phyloP scores from a whole-genome alignment of 2,797 vertebrate species.

The Nothura maculosa region DNA sequence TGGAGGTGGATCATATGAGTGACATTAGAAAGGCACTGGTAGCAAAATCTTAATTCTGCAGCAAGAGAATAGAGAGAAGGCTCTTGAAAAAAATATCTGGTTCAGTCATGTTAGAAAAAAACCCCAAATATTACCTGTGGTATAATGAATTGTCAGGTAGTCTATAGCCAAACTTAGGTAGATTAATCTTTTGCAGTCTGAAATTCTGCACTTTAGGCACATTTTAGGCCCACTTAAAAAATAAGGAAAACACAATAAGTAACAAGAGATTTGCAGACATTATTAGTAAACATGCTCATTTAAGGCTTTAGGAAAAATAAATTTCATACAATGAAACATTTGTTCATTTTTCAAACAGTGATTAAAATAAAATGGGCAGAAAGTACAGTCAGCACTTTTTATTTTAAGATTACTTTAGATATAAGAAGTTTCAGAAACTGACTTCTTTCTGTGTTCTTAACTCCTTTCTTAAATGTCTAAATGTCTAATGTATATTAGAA shows the following conservation, averaged over 20 bases:
- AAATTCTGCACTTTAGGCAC: not conserved
- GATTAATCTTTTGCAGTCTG: not conserved
- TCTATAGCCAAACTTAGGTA: not conserved
- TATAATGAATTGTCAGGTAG: not conserved
- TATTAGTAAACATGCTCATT: not conserved
- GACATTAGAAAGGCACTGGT: not conserved
- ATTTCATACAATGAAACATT: not conserved
- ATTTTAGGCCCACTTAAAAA: not conserved
- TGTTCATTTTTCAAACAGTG: not conserved
- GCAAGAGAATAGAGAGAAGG: no score
- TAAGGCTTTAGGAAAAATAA: not conserved
- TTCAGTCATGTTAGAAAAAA: not conserved
- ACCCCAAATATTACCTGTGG: fast-evolving
- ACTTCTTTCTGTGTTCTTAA: constrained; percentile 64
- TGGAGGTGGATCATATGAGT: fast-evolving
- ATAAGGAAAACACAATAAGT: not conserved
- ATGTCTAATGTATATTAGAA: constrained; percentile 83
- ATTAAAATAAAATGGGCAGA: not conserved
- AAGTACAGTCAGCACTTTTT: not conserved
- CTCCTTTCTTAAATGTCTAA: constrained; percentile 71
- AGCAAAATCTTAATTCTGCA: not conserved
- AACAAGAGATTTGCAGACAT: not conserved
- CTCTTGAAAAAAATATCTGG: not conserved
- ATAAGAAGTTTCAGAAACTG: constrained; percentile 43
- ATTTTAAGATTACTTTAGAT: not conserved